These are phyloP conservation scores for Meghimatium bilineatum DNA, from an alignment of 2,888 invertebrate species.

Conservation along the genomic window DNA sequence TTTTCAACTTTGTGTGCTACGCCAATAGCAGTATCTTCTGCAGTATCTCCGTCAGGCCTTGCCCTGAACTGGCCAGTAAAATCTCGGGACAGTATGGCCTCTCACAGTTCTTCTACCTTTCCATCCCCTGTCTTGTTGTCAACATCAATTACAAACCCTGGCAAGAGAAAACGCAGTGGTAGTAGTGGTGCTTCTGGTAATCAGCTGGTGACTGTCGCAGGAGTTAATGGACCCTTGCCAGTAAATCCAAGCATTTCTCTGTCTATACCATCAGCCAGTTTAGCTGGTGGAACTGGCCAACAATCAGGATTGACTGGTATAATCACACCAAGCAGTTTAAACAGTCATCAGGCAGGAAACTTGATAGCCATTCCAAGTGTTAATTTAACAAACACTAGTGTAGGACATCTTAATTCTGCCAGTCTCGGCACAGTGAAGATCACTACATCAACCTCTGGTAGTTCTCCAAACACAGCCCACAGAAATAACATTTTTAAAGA, in stretches of 20 bases:
- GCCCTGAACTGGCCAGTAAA: slow-evolving; percentile 39
- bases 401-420: slow-evolving; percentile 53
- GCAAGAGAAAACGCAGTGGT: slow-evolving; percentile 66
- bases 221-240: slow-evolving; percentile 39
- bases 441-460: neutral
- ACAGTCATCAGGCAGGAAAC: slow-evolving; percentile 47
- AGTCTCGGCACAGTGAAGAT: slow-evolving; percentile 44
- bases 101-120: slow-evolving; percentile 38
- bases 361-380: slow-evolving; percentile 54
- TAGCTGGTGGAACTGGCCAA: slow-evolving; percentile 20
- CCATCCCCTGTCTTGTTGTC: slow-evolving; percentile 24
- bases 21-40: slow-evolving; percentile 29
- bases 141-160: slow-evolving; percentile 27
- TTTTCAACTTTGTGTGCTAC: slow-evolving; percentile 19
- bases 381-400: slow-evolving; percentile 45
- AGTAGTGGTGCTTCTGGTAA: slow-evolving; percentile 50
- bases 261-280: slow-evolving; percentile 10
- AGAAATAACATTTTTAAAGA: slow-evolving; percentile 68
- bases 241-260: slow-evolving; percentile 30
- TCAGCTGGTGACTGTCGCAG: slow-evolving; percentile 35
- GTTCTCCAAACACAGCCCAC: slow-evolving; percentile 49
- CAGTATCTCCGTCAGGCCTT: slow-evolving; percentile 24
- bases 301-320: slow-evolving; percentile 42
- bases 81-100: slow-evolving; percentile 19
- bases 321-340: slow-evolving; percentile 40